A percentile compares a stretch with the other conserved stretches of the same genome.
These are phyloP conservation scores for Enhydra lutris DNA, from an alignment of 2,113 vertebrate genomes.

Conservation along the genomic window DNA sequence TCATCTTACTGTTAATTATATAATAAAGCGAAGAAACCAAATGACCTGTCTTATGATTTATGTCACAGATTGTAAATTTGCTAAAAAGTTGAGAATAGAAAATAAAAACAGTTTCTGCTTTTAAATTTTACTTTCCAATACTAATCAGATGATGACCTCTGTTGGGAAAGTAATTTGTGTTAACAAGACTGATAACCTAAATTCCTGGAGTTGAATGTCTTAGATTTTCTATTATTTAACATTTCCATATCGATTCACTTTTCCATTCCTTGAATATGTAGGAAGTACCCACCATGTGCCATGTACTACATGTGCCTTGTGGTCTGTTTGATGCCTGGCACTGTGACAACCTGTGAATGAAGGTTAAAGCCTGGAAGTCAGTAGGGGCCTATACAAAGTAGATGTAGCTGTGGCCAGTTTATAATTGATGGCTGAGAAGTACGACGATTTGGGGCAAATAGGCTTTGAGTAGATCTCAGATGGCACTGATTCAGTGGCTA, in stretches of 20 bases:
- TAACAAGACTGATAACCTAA: background rate
- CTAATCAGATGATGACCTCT: background rate
- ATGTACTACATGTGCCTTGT: background rate
- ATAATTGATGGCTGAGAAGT: background rate
- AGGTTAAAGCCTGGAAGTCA: background rate
- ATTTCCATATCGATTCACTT: background rate
- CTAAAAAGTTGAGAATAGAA: background rate
- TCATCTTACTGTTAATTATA: conserved; percentile 55
- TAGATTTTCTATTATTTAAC: background rate
- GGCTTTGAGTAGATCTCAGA: background rate
- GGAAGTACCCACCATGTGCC: background rate
- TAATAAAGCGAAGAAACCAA: conserved; percentile 29
- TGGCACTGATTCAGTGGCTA: background rate
- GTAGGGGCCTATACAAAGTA: too few species aligned
- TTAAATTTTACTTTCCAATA: background rate
- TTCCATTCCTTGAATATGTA: background rate
- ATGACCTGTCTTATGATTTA: conserved; percentile 6
- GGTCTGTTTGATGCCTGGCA: background rate
- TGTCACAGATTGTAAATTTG: background rate
- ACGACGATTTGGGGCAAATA: background rate
- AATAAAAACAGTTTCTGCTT: background rate
- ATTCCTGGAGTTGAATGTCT: background rate
- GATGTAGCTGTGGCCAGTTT: background rate
- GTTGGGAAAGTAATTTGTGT: background rate
- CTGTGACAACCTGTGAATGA: accelerated